Base-by-base conservation (phyloP, 2,113 vertebrate genomes). In the Ptilorrhoa leucosticta region DNA sequence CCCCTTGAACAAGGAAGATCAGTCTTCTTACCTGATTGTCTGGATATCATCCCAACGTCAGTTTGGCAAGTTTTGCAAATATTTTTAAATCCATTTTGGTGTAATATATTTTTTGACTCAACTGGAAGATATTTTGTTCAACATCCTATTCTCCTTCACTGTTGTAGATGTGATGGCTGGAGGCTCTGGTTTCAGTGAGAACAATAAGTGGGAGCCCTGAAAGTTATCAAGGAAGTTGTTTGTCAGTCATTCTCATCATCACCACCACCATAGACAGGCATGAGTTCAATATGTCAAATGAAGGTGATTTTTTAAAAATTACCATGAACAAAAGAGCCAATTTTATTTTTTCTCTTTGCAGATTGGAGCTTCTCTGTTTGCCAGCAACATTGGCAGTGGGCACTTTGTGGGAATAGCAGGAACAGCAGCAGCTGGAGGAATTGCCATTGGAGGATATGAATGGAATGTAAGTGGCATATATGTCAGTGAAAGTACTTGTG, bases 281-380 rank as follows among this genome's bases (percentile, higher is more conserved):
- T 2, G 65, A 84, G 24, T 75, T 65, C 47, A 33, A 3, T 35
- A 31, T 47, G 53, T 33, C 79, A 88, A 28, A 31, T 9, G 16
- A 77, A 77, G 8, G 1, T 6, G 17, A 15, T 54, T 64, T 66
- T 28, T 15, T 2, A 6, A 33, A 50, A 60, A 56, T 58, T 66
- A 16, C 40, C 20, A 5, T 19, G 51, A 83, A 27, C 14, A 42
- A 40, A 56, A 58, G 19, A 79, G 14, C 58, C 8, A 57, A 31
- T 16, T 15, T 31, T 92, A 7, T 60, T 75, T 56, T 94, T 87
- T 95, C 61, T 96, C 8, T 75, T 97, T 97, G 44, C 97, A 99
- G 99, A 99, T 99, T 15, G 99, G 99, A 6, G 99, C 99, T 10
- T 99, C 99, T 10, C 98, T 99, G 44, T 99, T 99, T 89, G 99